Base-by-base conservation (phyloP, 2,888 invertebrate species). In the Chrysolina oricalcia region DNA sequence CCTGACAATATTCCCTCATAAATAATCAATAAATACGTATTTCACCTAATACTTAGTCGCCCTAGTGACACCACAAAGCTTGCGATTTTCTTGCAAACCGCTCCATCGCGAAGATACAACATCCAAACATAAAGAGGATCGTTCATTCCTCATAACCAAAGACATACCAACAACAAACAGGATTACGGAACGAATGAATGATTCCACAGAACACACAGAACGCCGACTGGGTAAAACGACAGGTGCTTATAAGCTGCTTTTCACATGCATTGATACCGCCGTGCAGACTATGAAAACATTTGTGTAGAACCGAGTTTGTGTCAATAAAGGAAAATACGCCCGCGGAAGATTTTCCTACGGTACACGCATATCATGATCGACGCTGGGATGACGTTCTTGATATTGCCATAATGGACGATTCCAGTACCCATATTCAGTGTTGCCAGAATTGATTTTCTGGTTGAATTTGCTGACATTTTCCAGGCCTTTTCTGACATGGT, bases 241-340 rank as follows among this genome's bases (percentile, higher is more conserved):
- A 74, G 74, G 74, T 74, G 74, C 56, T 19, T 40, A 15, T 74
- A 74, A 74, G 74, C 70, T 40, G 70, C 65, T 74, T 74, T 74
- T 50, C 19, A 68, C 64, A 48, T 50, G 50, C 53, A 68, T 53
- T 56, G 48, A 68, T 40, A 68, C 48, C 27, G 56, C 56, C 21
- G 23, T 13, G 56, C 23, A 56, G 56, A 56, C 59, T 35, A n/a
- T 27, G 23, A 27, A 59, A 59, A 59, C 35, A 59, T 59, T 59
- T 59, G 59, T 59, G n/a, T 27, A 59, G 35, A 23, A 59, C n/a
- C 35, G 59, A 59, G 59, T 27, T 59, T 27, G 35, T 27, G 59
- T 59, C 59, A 59, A 59, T 59, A 27, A n/a, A 59, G 59, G 23
- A 59, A 56, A 23, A 56, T 56, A 56, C 21, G 35, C 59, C 27